phyloP scores from a whole-genome alignment of 1,140 invertebrate species.

The Araneus ventricosus region DNA sequence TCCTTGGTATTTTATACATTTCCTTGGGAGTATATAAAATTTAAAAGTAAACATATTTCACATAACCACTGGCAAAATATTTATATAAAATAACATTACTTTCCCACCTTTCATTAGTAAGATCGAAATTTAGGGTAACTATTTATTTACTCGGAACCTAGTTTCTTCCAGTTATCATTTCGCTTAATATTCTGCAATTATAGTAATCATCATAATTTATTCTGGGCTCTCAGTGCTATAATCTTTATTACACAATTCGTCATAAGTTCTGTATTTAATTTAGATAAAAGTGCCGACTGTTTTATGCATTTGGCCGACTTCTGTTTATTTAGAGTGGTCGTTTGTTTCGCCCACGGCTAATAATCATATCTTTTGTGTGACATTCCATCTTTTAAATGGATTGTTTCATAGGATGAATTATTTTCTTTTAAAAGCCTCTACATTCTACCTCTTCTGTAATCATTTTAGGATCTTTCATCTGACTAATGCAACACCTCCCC shows the following conservation, averaged over 20 bases:
- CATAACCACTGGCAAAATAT: no score
- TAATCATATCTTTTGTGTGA: not conserved
- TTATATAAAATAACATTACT: not conserved
- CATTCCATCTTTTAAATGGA: conserved; percentile 21
- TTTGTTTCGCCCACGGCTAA: not conserved
- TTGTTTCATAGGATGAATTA: not conserved
- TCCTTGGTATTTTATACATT: no score
- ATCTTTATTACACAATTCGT: not conserved
- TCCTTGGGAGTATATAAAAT: no score
- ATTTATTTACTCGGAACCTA: not conserved
- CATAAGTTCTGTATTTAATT: not conserved
- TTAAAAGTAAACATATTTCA: no score
- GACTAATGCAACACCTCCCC: not conserved
- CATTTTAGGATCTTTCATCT: not conserved
- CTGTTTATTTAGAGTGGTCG: not conserved
- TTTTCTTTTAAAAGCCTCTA: conserved; percentile 1
- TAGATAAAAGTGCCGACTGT: not conserved
- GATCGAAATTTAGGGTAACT: not conserved
- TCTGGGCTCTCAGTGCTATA: not conserved
- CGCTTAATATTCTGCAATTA: no score
- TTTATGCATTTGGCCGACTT: not conserved
- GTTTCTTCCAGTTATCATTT: not conserved
- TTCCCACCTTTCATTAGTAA: not conserved
- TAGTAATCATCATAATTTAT: no score
- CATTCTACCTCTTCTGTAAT: conserved; percentile 11